These are phyloP conservation scores for Pterois miles DNA, from an alignment of 2,797 vertebrate genomes.

Conservation along the genomic window DNA sequence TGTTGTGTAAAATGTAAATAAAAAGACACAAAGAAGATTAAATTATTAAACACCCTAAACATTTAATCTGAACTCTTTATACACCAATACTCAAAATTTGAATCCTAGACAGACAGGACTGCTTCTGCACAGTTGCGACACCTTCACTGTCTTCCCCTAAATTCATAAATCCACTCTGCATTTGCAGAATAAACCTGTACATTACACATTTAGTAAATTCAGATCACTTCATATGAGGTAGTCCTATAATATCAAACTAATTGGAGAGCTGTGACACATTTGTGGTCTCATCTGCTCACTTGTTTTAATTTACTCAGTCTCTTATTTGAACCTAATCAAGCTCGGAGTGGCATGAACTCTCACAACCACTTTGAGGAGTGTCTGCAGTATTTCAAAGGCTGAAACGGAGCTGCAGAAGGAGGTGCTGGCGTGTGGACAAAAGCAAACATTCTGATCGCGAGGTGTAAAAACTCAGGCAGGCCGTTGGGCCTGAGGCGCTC, in stretches of 20 bases:
- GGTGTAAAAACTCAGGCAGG: constrained; percentile 56
- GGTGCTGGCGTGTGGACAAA: constrained; percentile 19
- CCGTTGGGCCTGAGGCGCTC: constrained; percentile 81
- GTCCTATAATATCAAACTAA: background rate
- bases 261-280: too few relatives aligned
- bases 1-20: background rate
- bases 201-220: background rate
- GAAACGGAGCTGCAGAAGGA: background rate
- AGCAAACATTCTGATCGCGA: constrained; percentile 49
- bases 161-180: background rate
- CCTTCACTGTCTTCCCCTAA: background rate
- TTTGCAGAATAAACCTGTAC: background rate
- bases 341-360: background rate
- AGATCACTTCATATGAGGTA: background rate
- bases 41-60: background rate
- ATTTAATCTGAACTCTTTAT: background rate
- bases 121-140: constrained; percentile 3
- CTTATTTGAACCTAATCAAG: background rate
- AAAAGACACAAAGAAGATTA: background rate
- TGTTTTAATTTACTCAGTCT: background rate
- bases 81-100: background rate
- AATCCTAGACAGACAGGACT: background rate
- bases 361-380: background rate
- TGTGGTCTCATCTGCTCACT: background rate
- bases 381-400: background rate